Base-by-base conservation (phyloP, 2,113 vertebrate species). In the Cyprinus carpio region DNA sequence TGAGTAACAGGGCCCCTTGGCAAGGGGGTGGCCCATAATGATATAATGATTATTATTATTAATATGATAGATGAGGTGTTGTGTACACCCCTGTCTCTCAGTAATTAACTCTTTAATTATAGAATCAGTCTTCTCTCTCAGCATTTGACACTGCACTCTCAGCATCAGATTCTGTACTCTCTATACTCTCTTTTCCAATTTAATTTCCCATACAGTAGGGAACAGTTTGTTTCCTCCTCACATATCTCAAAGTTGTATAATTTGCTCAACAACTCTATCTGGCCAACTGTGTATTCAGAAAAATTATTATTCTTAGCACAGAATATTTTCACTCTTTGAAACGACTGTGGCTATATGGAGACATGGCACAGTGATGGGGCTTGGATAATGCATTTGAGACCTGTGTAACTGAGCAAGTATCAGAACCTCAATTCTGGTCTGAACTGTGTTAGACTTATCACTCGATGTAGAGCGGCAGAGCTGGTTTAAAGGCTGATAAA, bases 341-440 rank as follows among this genome's bases (percentile, higher is more conserved):
- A 83, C 18, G 23, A 72, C 12, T 15, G 34, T 74, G 51, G 31
- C 69, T 23, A 23, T 29, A n/a, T 76, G 72, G 12, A 65, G 62
- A 62, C 8, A 85, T 72, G 29, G 78, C 78, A 83, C 37, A n/a
- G 46, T 60, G 43, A 74, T 74, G 29, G 54, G 58, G 67, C 78
- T 84, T 87, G 79, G 85, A 85, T 89, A 87, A 89, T 89, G 51
- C 31, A 84, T 85, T 43, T 34, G 49, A 84, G 56, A 58, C 20
- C 13, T 6, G 60, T 83, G 40, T 67, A 87, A 86, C 80, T 75
- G 77, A 27, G 60, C 49, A 69, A 31, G 64, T 69, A 78, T 75
- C 75, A 71, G 5, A 77, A 84, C 75, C 71, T 29, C 25, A 84
- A 51, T 86, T 75, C 25, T 43, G 54, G 29, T 34, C 15, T 67